These are phyloP conservation scores for Aphelenchoides avenae DNA, from an alignment of 1,140 invertebrate genomes.

Conservation along the genomic window DNA sequence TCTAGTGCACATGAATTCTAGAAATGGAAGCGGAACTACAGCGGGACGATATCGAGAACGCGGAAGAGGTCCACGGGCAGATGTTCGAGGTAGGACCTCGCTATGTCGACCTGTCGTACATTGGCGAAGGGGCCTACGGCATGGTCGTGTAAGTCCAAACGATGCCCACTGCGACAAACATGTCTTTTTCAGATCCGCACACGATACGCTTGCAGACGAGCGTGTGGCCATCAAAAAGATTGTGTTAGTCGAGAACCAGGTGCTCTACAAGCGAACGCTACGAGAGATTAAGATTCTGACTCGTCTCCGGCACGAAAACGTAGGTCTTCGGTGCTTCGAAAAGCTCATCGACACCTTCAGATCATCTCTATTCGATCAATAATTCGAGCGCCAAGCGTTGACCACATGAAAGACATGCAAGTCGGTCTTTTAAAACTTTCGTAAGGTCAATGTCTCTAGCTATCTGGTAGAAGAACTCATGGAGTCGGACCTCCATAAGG, in stretches of 20 bases:
- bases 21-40: conserved; percentile 16
- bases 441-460: conserved; percentile 54
- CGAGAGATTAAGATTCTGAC: conserved; percentile 99
- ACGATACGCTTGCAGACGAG: conserved; percentile 82
- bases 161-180: no score
- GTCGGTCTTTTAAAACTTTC: conserved; percentile 18
- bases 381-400: conserved; percentile 83
- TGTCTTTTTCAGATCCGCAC: conserved; percentile 66
- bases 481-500: conserved; percentile 99
- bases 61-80: conserved; percentile 67
- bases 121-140: conserved; percentile 96
- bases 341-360: conserved; percentile 65
- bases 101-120: conserved; percentile 87
- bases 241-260: conserved; percentile 98
- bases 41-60: conserved; percentile 30
- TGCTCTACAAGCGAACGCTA: conserved; percentile 96
- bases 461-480: conserved; percentile 99
- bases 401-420: conserved; percentile 96
- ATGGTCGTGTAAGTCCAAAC: conserved; percentile 94
- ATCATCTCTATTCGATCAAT: conserved; percentile 99
- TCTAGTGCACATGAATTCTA: no score
- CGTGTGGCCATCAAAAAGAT: conserved; percentile 99
- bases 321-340: conserved; percentile 64
- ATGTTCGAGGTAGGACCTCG: conserved; percentile 91
- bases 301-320: conserved; percentile 99